Evolutionary conservation across 2,888 invertebrate species (phyloP).

Genomic region (Amphipyra berbera): DNA sequence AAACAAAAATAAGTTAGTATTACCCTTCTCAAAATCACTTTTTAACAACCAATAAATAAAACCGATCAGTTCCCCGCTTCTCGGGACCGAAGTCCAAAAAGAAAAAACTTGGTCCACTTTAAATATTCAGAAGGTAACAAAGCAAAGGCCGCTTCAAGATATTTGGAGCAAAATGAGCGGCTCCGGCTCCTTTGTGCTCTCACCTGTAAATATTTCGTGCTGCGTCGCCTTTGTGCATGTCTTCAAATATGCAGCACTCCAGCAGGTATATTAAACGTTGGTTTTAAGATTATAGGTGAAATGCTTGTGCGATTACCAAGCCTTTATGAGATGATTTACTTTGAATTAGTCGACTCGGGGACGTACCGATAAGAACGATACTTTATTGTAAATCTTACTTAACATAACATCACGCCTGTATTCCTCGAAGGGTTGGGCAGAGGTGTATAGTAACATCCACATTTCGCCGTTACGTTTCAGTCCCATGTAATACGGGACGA

Average conservation of each 20-base stretch:
- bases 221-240: slow-evolving; percentile 31
- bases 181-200: slow-evolving; percentile 29
- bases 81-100: background rate
- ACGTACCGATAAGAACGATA: too few relatives aligned
- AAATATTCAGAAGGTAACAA: slow-evolving; percentile 30
- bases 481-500: too few relatives aligned
- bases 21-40: slow-evolving; percentile 29
- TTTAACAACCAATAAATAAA: slow-evolving; percentile 19
- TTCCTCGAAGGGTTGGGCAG: too few relatives aligned
- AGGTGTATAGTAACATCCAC: too few relatives aligned
- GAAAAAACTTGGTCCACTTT: slow-evolving; percentile 17
- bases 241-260: slow-evolving; percentile 21
- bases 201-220: slow-evolving; percentile 37
- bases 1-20: background rate
- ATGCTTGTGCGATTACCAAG: background rate
- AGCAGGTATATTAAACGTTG: background rate
- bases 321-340: background rate
- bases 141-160: slow-evolving; percentile 23
- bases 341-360: too few relatives aligned
- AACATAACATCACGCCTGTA: too few relatives aligned
- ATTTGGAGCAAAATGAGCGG: slow-evolving; percentile 37
- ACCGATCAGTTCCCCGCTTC: slow-evolving; percentile 13
- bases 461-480: too few relatives aligned
- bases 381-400: background rate
- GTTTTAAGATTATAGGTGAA: background rate